Percentiles rank a stretch among this genome's conserved stretches.
Evolutionary conservation across 2,797 vertebrate species (phyloP).

Genomic region (Stomatorhinus walkeri): DNA sequence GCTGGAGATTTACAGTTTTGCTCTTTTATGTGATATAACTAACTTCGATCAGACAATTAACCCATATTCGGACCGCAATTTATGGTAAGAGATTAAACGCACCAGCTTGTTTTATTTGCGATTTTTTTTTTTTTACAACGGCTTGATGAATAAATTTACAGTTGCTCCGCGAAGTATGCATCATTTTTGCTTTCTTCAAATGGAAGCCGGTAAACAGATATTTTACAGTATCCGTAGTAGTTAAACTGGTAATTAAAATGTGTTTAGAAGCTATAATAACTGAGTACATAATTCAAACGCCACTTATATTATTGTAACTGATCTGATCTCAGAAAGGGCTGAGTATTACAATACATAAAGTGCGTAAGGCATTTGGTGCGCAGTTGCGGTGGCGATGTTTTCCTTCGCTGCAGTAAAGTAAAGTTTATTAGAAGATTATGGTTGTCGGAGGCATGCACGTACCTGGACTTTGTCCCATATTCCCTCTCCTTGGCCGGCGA

Average conservation of each 20-base stretch:
- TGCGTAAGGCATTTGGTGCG: neutral
- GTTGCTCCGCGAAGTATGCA: neutral
- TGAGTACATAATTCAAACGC: neutral
- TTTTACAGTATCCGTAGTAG: neutral
- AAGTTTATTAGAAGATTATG: neutral
- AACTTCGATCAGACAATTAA: conserved; percentile 47
- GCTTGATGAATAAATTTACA: neutral
- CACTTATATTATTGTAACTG: neutral
- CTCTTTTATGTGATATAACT: conserved; percentile 34
- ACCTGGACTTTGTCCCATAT: conserved; percentile 7
- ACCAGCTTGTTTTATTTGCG: neutral
- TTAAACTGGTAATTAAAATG: neutral
- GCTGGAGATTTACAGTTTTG: conserved; percentile 32
- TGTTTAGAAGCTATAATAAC: neutral
- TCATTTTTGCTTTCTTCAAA: neutral
- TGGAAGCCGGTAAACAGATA: neutral
- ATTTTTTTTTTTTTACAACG: neutral
- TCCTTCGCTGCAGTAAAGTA: neutral
- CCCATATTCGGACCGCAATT: conserved; percentile 55
- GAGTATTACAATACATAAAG: neutral
- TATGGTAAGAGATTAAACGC: conserved; percentile 59
- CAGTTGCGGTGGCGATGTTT: neutral
- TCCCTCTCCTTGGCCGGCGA: neutral
- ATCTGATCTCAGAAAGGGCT: neutral
- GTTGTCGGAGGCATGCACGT: neutral